Conservation (phyloP, 2,113 vertebrate species). For the Columbina picui region DNA sequence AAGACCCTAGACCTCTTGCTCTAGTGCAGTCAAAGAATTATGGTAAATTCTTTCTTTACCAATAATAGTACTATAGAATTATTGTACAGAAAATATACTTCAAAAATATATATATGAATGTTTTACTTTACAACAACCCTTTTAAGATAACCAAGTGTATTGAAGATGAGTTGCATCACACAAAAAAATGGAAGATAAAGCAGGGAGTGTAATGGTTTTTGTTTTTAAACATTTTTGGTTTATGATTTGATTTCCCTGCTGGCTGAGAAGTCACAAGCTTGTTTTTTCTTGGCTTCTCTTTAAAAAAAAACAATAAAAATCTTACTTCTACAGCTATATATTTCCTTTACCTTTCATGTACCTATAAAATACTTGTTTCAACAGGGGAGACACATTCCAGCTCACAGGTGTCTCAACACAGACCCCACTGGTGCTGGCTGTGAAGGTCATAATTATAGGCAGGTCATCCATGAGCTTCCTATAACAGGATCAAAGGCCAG, state of each 20-base stretch:
- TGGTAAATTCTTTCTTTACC: not conserved
- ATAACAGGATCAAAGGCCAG: not conserved
- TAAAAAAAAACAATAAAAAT: not conserved
- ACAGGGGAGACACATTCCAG: not conserved
- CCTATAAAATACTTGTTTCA: not conserved
- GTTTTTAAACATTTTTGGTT: not conserved
- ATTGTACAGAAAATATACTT: not conserved
- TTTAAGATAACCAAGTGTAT: not conserved
- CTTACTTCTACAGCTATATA: not conserved
- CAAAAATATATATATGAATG: not conserved
- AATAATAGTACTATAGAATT: not conserved
- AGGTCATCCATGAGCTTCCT: not conserved
- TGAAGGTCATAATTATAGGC: fast-evolving
- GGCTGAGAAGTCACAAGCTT: not conserved
- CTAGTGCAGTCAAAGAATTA: not conserved
- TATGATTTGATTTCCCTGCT: not conserved
- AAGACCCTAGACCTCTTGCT: not conserved
- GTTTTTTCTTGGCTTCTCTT: not conserved
- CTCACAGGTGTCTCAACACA: not conserved
- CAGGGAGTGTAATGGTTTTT: not conserved
- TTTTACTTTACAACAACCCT: not conserved
- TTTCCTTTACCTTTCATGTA: not conserved
- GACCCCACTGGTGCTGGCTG: not conserved
- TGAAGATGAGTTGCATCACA: not conserved
- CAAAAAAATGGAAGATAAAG: not conserved